These are phyloP conservation scores for Pollenia angustigena DNA, from an alignment of 2,888 invertebrate genomes.

Conservation along the genomic window DNA sequence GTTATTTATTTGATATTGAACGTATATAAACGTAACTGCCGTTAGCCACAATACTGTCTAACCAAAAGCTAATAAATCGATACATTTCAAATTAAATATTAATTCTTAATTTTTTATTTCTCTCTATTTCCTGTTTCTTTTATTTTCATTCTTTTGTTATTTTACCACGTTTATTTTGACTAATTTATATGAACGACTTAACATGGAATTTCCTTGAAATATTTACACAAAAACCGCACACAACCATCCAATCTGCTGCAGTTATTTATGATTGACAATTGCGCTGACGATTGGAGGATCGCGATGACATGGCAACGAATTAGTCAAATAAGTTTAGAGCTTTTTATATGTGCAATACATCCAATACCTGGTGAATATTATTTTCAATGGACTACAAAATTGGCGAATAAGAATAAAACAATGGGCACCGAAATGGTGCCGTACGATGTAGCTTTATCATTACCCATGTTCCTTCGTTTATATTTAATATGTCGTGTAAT, in stretches of 20 bases:
- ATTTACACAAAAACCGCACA: neutral
- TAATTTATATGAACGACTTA: neutral
- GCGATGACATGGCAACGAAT: constrained; percentile 99
- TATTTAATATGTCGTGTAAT: constrained; percentile 99
- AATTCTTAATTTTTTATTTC: constrained; percentile 77
- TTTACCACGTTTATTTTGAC: neutral
- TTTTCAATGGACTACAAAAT: constrained; percentile 98
- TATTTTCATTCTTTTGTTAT: constrained; percentile 45
- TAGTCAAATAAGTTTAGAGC: constrained; percentile 95
- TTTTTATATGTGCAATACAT: constrained; percentile 98
- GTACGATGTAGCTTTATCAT: constrained; percentile 97
- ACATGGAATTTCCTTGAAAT: constrained; percentile 7
- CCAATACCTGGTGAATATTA: constrained; percentile 98
- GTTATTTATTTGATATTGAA: constrained; percentile 78
- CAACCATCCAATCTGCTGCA: constrained; percentile 84
- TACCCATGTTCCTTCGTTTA: constrained; percentile 99
- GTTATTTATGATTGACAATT: constrained; percentile 99
- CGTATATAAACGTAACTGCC: constrained; percentile 26
- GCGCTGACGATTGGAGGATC: constrained; percentile 99
- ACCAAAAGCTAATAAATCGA: constrained; percentile 76
- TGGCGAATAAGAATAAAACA: constrained; percentile 93
- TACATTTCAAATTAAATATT: constrained; percentile 79
- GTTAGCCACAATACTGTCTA: constrained; percentile 60
- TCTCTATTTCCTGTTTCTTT: constrained; percentile 63
- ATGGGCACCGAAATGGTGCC: constrained; percentile 91